Conservation (phyloP, 2,888 invertebrate species). For the Acleris cristana region DNA sequence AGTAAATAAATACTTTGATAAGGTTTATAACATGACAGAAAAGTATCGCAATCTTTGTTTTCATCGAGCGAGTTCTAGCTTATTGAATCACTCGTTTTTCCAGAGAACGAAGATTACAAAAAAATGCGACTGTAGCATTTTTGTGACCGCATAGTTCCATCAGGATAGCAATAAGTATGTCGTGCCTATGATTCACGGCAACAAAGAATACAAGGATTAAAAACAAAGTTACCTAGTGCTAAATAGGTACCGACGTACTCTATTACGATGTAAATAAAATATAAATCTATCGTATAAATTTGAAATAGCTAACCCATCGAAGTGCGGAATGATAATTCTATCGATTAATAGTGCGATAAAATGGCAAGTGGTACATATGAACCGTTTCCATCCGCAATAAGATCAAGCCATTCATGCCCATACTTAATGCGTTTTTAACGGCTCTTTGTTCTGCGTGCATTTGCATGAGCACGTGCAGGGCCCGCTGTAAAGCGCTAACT, state of each 20-base stretch:
- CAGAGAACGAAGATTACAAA: conserved; percentile 17
- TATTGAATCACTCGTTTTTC: conserved; percentile 11
- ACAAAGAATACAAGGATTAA: conserved; percentile 25
- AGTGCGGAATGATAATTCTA: conserved; percentile 31
- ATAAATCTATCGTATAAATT: background rate
- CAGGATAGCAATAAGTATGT: conserved; percentile 20
- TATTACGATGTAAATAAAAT: too few species aligned
- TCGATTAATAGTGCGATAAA: conserved; percentile 41
- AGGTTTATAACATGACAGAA: too few species aligned
- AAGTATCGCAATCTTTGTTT: background rate
- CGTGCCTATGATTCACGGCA: conserved; percentile 21
- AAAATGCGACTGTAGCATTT: conserved; percentile 28
- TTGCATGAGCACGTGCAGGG: conserved; percentile 58
- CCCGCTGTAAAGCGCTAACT: conserved; percentile 34
- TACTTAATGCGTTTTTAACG: conserved; percentile 58
- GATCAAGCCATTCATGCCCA: conserved; percentile 55
- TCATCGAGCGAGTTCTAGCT: background rate
- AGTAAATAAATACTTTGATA: too few species aligned
- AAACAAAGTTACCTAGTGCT: conserved; percentile 2
- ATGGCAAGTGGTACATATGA: conserved; percentile 43
- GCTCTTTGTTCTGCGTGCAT: conserved; percentile 61
- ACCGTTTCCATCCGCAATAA: conserved; percentile 54
- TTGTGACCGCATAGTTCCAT: conserved; percentile 34
- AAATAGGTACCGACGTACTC: background rate
- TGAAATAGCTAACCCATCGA: conserved; percentile 19